Evolutionary conservation across 2,113 vertebrate genomes (phyloP).

Genomic region (Larimichthys crocea): DNA sequence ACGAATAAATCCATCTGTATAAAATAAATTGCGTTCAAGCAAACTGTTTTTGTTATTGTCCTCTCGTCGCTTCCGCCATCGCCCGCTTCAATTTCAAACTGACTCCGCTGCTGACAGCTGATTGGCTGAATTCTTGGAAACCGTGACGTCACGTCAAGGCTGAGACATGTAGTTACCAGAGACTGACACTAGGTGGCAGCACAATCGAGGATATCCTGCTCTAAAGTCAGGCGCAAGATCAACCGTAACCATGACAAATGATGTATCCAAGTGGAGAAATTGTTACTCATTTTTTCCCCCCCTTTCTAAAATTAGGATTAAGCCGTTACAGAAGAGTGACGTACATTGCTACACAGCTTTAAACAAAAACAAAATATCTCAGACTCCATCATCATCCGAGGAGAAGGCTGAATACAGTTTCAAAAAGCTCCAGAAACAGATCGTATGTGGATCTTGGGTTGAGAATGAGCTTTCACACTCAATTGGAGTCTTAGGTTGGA

Average conservation of each 20-base stretch:
- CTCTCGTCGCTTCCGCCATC: constrained; percentile 60
- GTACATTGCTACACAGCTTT: background rate
- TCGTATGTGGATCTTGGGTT: background rate
- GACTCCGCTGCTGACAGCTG: background rate
- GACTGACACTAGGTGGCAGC: constrained; percentile 51
- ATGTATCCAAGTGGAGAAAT: background rate
- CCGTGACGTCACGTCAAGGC: constrained; percentile 20
- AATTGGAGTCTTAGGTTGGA: background rate
- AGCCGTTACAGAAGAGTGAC: constrained; percentile 13
- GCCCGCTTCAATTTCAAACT: constrained; percentile 85
- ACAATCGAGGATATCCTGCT: background rate
- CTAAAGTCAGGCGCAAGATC: no score
- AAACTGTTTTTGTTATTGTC: constrained; percentile 51
- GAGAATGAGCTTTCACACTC: background rate
- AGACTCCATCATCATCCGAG: background rate
- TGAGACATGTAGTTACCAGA: accelerated
- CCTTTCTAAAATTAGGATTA: constrained; percentile 10
- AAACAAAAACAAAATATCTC: background rate
- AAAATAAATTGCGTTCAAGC: background rate
- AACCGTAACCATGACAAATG: no score
- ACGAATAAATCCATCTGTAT: background rate
- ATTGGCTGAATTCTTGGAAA: constrained; percentile 68
- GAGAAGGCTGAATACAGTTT: background rate
- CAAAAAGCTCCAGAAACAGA: background rate
- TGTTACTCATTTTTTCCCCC: background rate